phyloP scores from a whole-genome alignment of 2,797 vertebrate genomes.

The Crenichthys baileyi region DNA sequence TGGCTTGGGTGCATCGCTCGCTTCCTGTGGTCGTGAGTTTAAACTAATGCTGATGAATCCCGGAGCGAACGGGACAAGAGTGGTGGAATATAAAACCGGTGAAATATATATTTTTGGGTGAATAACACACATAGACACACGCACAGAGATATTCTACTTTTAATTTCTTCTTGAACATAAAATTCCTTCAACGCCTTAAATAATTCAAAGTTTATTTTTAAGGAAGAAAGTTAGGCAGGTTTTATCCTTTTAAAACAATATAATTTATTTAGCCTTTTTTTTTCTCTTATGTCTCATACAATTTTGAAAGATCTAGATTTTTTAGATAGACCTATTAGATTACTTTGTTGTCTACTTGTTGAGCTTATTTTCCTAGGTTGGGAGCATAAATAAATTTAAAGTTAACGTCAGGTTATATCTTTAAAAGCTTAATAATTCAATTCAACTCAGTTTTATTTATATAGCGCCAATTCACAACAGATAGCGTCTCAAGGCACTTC shows the following conservation, averaged over 20 bases:
- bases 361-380: background rate
- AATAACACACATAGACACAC: background rate
- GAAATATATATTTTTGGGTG: background rate
- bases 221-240: background rate
- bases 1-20: background rate
- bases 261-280: background rate
- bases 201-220: background rate
- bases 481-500: too few species aligned
- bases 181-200: background rate
- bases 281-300: too few species aligned
- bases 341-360: too few species aligned
- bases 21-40: background rate
- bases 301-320: too few species aligned
- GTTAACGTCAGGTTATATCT: background rate
- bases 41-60: background rate
- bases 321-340: background rate
- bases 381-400: background rate
- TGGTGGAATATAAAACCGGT: background rate
- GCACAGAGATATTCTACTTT: background rate
- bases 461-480: too few species aligned
- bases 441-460: too few species aligned
- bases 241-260: background rate
- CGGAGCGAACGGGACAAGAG: background rate
- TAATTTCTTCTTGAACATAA: background rate
- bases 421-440: background rate